These are phyloP conservation scores for Whitmania pigra DNA, from an alignment of 1,140 invertebrate genomes.

Conservation along the genomic window DNA sequence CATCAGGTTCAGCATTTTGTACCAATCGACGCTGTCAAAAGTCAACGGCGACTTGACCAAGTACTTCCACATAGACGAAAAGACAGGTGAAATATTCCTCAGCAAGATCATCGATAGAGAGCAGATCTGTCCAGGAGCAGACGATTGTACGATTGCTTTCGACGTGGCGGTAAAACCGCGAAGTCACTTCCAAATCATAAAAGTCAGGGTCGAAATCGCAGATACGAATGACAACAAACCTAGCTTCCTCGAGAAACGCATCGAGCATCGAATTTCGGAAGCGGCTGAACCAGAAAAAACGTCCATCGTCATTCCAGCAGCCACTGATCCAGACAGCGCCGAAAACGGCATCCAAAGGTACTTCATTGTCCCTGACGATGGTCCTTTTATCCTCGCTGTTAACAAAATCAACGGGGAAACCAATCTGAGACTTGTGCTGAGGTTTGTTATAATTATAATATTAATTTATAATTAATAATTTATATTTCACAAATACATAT, in stretches of 20 bases:
- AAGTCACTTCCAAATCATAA: slow-evolving; percentile 20
- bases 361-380: slow-evolving; percentile 6
- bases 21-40: slow-evolving; percentile 7
- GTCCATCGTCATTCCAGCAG: slow-evolving; percentile 47
- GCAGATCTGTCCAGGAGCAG: slow-evolving; percentile 15
- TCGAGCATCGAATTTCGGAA: slow-evolving; percentile 40
- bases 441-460: not conserved
- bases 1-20: slow-evolving; percentile 20
- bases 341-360: slow-evolving; percentile 9
- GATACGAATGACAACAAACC: slow-evolving; percentile 91
- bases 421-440: slow-evolving; percentile 14
- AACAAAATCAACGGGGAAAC: not conserved
- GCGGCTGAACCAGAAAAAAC: slow-evolving; percentile 43
- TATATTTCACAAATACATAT: too few relatives aligned
- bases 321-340: slow-evolving; percentile 21
- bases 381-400: slow-evolving; percentile 12
- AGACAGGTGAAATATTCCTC: slow-evolving; percentile 15
- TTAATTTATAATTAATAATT: too few relatives aligned
- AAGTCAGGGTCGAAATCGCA: slow-evolving; percentile 31
- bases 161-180: slow-evolving; percentile 19
- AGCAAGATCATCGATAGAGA: slow-evolving; percentile 21
- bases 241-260: slow-evolving; percentile 48
- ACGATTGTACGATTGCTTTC: slow-evolving; percentile 15
- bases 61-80: slow-evolving; percentile 20
- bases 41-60: not conserved